Evolutionary conservation across 64 coral and sea anemone species (phyloP).

Genomic region (Dendronephthya gigantea): DNA sequence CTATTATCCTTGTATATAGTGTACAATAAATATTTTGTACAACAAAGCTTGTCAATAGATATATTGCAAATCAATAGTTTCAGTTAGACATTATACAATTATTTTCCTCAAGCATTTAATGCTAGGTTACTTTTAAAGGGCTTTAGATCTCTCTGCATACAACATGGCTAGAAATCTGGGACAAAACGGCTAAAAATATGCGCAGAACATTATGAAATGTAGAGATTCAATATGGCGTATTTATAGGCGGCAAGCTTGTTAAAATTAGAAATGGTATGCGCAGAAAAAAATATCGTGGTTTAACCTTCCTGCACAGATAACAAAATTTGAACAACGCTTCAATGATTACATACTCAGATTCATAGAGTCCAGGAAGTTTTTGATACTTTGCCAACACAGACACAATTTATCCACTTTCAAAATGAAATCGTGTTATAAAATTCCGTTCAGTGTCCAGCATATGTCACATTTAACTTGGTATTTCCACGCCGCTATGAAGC

Average conservation of each 20-base stretch:
- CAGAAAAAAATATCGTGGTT: not conserved
- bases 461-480: not conserved
- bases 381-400: not conserved
- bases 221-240: not conserved
- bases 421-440: not conserved
- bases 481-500: not conserved
- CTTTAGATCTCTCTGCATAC: too few species aligned
- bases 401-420: not conserved
- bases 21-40: too few species aligned
- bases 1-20: too few species aligned
- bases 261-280: not conserved
- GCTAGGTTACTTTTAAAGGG: too few species aligned
- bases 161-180: not conserved
- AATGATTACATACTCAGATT: not conserved
- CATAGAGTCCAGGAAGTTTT: not conserved
- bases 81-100: too few species aligned
- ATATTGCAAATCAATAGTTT: too few species aligned
- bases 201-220: not conserved
- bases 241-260: not conserved
- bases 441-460: not conserved
- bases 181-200: not conserved
- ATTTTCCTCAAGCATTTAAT: too few species aligned
- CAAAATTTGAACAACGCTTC: not conserved
- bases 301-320: not conserved
- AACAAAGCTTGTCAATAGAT: too few species aligned